These are phyloP conservation scores for Leptinotarsa haldemani DNA, from an alignment of 2,888 invertebrate species.

Conservation along the genomic window DNA sequence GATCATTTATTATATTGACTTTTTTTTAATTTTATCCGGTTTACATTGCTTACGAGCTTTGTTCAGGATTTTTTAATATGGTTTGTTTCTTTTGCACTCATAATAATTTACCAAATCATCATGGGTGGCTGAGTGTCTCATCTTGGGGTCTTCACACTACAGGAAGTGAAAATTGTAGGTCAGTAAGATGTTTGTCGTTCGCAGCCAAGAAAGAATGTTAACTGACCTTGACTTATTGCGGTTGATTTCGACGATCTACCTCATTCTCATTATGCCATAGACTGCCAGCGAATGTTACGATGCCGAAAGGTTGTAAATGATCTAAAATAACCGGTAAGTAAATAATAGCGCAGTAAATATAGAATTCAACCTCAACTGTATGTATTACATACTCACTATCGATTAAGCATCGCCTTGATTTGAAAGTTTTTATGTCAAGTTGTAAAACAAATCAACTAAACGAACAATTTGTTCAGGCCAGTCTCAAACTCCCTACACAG, in stretches of 20 bases:
- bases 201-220: constrained; percentile 57
- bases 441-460: no score
- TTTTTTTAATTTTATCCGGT: no score
- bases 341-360: background rate
- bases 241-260: constrained; percentile 38
- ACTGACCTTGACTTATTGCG: constrained; percentile 58
- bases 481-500: no score
- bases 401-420: no score
- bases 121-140: constrained; percentile 37
- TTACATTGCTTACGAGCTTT: no score
- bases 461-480: no score
- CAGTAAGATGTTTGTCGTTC: constrained; percentile 57
- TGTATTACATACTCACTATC: no score
- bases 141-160: constrained; percentile 43
- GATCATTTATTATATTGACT: no score
- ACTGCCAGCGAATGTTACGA: constrained; percentile 11
- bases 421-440: no score
- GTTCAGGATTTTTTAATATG: no score
- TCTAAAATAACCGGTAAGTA: constrained; percentile 8
- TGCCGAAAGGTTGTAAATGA: constrained; percentile 4
- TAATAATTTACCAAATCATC: constrained; percentile 27
- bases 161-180: constrained; percentile 61
- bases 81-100: no score
- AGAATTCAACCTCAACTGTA: background rate
- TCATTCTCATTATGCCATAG: constrained; percentile 29